Evolutionary conservation across 2,113 vertebrate species (phyloP), one percentile per base, ranked within the genome.

Genomic region (Psilopsiagon aymara): DNA sequence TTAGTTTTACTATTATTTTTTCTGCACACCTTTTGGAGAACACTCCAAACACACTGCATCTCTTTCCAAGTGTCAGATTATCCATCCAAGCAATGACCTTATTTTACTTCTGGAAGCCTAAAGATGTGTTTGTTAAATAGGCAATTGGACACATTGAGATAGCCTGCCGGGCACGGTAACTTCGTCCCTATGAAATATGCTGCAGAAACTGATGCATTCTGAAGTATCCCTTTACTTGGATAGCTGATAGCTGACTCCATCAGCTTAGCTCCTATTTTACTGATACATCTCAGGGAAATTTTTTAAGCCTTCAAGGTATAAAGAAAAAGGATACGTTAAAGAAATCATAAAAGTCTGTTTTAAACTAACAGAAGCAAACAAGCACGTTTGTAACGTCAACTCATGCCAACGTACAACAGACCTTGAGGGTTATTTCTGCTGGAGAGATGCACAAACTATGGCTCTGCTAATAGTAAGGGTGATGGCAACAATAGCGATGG

Each of bases 1-100:
- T 91, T 92, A 69, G 88, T 91, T 97, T 94, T 85, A 94, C 91
- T 94, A 53, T 94, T 96, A 92, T 96, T 96, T 94, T 96, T 94
- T 49, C 96, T 35, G 57, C 83, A 89, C 63, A 49, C 52, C 79
- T 52, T 89, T 94, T 51, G 83, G 74, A 95, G 86, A 91, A 80
- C 83, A 73, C 91, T 10, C 84, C 81, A 75, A 89, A 92, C 94
- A 89, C 69, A 79, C 77, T 85, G 90, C 86, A 82, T 92, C 92
- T 91, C 88, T 85, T 91, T 89, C 91, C 33, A 13, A 88, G 92
- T 85, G 83, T 69, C 95, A 94, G 92, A 94, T 97, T 87, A 91
- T 63, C 94, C 96, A 95, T 91, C 86, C 92, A 62, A 84, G 91
- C 95, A 94, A 89, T 85, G 96, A 94, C 95, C 81, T 92, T 73